Conservation (phyloP, 2,797 vertebrate species). For the Acanthornis magna region DNA sequence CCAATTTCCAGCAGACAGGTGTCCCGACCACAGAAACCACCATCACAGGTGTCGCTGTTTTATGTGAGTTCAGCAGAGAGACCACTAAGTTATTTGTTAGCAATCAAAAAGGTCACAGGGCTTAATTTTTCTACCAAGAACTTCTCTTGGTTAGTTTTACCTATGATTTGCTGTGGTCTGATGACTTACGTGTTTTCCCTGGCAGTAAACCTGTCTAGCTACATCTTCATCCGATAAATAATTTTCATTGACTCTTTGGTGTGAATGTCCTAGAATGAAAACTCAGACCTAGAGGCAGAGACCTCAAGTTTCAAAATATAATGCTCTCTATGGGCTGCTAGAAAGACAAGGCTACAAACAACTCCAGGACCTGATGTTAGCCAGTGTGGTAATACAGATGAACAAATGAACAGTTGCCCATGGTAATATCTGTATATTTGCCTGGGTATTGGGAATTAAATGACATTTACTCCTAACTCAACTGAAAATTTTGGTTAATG, state of each 20-base stretch:
- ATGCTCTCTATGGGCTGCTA: neutral
- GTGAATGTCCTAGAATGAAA: neutral
- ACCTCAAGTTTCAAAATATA: neutral
- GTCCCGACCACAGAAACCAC: constrained; percentile 22
- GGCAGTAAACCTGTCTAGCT: neutral
- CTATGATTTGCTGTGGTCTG: neutral
- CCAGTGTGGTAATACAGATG: neutral
- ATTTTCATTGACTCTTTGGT: neutral
- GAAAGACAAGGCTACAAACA: neutral
- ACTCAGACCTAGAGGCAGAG: neutral
- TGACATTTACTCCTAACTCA: neutral
- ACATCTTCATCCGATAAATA: neutral
- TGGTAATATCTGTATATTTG: neutral
- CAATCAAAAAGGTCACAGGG: neutral
- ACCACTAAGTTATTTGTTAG: neutral
- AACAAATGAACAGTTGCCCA: neutral
- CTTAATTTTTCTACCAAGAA: neutral
- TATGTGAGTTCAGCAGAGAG: neutral
- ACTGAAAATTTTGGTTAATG: neutral
- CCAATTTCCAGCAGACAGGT: constrained; percentile 49
- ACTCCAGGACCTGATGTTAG: neutral
- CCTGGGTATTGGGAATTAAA: neutral
- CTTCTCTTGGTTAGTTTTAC: neutral
- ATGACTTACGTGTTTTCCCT: neutral
- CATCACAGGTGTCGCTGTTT: neutral